Conservation (phyloP, 2,888 invertebrate species). For the Megalurothrips usitatus region DNA sequence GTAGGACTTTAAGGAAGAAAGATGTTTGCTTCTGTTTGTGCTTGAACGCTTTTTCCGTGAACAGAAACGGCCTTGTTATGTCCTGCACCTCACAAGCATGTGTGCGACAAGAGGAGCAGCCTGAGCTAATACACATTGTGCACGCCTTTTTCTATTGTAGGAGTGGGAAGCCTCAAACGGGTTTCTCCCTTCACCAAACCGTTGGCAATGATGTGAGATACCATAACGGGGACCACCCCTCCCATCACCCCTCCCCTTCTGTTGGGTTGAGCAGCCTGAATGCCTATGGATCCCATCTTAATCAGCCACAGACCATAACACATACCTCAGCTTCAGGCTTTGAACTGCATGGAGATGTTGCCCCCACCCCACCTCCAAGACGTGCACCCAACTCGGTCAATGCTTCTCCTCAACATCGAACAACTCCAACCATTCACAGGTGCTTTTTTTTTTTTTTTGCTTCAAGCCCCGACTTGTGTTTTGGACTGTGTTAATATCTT, state of each 20-base stretch:
- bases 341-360: conserved; percentile 51
- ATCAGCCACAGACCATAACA: conserved; percentile 29
- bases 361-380: conserved; percentile 49
- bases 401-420: conserved; percentile 63
- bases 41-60: background rate
- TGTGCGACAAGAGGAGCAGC: background rate
- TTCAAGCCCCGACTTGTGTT: background rate
- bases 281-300: background rate
- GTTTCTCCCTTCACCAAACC: conserved; percentile 3
- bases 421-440: conserved; percentile 37
- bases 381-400: conserved; percentile 51
- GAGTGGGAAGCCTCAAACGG: background rate
- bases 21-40: background rate
- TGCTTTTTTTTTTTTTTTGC: background rate
- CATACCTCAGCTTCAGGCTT: conserved; percentile 43
- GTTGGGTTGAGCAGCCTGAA: conserved; percentile 6
- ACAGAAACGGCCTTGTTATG: background rate
- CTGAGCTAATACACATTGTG: background rate
- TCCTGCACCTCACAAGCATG: conserved; percentile 20
- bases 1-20: background rate
- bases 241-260: conserved; percentile 6
- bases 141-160: conserved; percentile 6
- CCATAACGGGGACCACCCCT: conserved; percentile 62
- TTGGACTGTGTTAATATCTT: background rate
- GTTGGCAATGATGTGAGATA: conserved; percentile 45